phyloP scores from a whole-genome alignment of 2,797 vertebrate genomes.

The Onychomys leucogaster region DNA sequence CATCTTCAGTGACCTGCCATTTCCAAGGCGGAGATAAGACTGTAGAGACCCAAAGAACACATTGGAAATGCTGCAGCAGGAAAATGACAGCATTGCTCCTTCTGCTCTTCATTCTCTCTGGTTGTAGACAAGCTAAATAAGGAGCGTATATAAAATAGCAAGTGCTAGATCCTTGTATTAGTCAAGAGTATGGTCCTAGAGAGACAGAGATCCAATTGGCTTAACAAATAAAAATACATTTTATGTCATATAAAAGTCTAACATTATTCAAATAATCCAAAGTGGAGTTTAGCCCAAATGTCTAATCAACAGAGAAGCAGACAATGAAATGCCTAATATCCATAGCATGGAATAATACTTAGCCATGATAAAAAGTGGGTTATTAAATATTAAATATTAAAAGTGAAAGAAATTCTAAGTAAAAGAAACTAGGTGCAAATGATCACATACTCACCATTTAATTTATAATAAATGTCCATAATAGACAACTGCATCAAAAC shows the following conservation, averaged over 20 bases:
- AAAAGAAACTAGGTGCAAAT: constrained; percentile 29
- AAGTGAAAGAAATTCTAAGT: too few relatives aligned
- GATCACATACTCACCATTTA: not conserved
- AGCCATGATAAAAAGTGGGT: not conserved
- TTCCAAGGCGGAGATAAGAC: constrained; percentile 58
- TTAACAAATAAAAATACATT: constrained; percentile 43
- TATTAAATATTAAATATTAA: too few relatives aligned
- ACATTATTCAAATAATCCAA: not conserved
- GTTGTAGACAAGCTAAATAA: constrained; percentile 19
- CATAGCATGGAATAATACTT: not conserved
- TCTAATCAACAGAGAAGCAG: not conserved
- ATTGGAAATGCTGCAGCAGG: constrained; percentile 29
- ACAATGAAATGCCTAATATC: not conserved
- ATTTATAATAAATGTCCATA: not conserved
- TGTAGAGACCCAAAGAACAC: constrained; percentile 49
- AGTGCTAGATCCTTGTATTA: not conserved
- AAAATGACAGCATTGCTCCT: constrained; percentile 28
- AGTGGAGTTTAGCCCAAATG: not conserved
- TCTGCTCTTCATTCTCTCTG: not conserved
- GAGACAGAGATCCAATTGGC: not conserved
- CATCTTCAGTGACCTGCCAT: constrained; percentile 36
- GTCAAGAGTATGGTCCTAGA: not conserved
- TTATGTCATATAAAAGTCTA: not conserved
- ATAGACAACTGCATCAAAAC: not conserved
- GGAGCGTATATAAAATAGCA: not conserved